These are phyloP conservation scores for Dinomys branickii DNA, from an alignment of 2,113 vertebrate species.

Conservation along the genomic window DNA sequence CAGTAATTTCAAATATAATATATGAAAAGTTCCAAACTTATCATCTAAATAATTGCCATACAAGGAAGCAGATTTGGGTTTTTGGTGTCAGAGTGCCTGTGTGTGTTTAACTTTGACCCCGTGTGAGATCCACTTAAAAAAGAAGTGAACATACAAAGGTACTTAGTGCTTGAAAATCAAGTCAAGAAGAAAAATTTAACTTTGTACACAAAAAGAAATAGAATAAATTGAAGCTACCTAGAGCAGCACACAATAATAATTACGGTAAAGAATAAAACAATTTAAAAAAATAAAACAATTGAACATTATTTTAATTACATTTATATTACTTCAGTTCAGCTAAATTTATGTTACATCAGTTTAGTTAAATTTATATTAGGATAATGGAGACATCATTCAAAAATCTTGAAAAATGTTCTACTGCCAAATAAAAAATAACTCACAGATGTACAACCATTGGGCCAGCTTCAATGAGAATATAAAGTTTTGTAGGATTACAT, in stretches of 20 bases:
- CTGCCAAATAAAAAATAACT: not conserved
- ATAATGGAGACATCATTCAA: not conserved
- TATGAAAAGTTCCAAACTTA: not conserved
- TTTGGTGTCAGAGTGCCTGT: not conserved
- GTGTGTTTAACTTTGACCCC: not conserved
- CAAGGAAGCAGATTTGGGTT: not conserved
- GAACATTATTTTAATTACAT: not conserved
- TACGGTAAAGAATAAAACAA: not conserved
- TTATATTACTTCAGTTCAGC: not conserved
- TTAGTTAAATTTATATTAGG: not conserved
- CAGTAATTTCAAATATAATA: not conserved
- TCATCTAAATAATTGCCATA: not conserved
- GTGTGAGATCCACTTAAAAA: not conserved
- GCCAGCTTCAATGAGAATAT: not conserved
- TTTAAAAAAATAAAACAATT: not conserved
- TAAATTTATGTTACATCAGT: not conserved
- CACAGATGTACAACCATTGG: not conserved
- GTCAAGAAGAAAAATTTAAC: not conserved
- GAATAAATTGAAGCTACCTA: not conserved
- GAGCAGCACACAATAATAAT: not conserved
- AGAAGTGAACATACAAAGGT: not conserved
- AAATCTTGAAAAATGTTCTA: not conserved
- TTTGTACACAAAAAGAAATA: not conserved
- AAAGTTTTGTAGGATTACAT: not conserved
- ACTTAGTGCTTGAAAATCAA: not conserved